Evolutionary conservation across 1,140 invertebrate species (phyloP).

Genomic region (Lasioglossum albipes): DNA sequence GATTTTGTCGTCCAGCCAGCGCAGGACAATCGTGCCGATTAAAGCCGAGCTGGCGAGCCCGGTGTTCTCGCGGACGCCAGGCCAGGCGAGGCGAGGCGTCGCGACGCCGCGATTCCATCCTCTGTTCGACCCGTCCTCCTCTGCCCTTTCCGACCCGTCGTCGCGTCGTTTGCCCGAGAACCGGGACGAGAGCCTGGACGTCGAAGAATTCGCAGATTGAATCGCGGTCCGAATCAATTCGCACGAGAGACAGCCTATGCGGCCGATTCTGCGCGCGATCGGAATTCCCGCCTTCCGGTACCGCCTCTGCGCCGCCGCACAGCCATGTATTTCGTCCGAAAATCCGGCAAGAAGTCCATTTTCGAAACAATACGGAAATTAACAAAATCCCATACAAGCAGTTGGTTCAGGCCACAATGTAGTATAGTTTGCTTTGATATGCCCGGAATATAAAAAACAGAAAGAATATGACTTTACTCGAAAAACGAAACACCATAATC

Average conservation of each 20-base stretch:
- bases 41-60: slow-evolving; percentile 13
- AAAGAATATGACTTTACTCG: too few species aligned
- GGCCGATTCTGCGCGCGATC: slow-evolving; percentile 33
- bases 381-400: too few species aligned
- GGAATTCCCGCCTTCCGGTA: slow-evolving; percentile 27
- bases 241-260: slow-evolving; percentile 13
- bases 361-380: too few species aligned
- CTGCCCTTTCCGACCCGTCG: too few species aligned
- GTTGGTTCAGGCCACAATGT: too few species aligned
- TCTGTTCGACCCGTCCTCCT: too few species aligned
- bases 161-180: slow-evolving; percentile 34
- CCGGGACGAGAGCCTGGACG: slow-evolving; percentile 8
- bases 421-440: too few species aligned
- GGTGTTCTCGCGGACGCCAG: not conserved
- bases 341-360: not conserved
- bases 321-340: not conserved
- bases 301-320: too few species aligned
- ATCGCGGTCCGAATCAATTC: slow-evolving; percentile 71
- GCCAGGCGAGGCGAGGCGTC: not conserved
- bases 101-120: not conserved
- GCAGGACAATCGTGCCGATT: slow-evolving; percentile 29
- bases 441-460: too few species aligned
- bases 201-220: slow-evolving; percentile 74
- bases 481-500: too few species aligned
- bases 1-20: slow-evolving; percentile 49